A percentile compares a stretch with the other conserved stretches of the same genome.
Conservation (phyloP, 2,797 vertebrate species). For the Adelosebastes latens region DNA sequence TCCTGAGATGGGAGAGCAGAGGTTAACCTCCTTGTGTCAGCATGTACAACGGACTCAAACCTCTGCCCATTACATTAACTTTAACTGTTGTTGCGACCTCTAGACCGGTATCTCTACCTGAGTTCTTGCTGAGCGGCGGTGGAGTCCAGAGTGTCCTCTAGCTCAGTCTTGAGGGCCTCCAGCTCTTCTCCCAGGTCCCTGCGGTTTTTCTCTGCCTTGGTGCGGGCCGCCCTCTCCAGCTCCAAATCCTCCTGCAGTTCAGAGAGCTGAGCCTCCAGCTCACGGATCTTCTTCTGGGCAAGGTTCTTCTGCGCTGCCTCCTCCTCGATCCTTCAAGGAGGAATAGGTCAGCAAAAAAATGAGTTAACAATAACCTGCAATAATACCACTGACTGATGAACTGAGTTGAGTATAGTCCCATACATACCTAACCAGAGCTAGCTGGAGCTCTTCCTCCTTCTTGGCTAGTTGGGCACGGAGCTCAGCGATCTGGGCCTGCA, state of each 20-base stretch:
- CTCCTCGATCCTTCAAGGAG: slow-evolving; percentile 89
- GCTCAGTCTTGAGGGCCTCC: slow-evolving; percentile 95
- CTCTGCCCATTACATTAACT: background rate
- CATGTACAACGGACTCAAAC: background rate
- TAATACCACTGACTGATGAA: background rate
- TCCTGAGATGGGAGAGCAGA: slow-evolving; percentile 64
- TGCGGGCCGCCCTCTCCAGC: slow-evolving; percentile 89
- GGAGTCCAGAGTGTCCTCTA: slow-evolving; percentile 96
- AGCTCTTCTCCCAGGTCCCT: slow-evolving; percentile 96
- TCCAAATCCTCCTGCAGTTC: slow-evolving; percentile 98
- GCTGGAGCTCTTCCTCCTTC: slow-evolving; percentile 97
- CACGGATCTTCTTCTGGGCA: slow-evolving; percentile 96
- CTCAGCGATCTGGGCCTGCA: slow-evolving; percentile 97
- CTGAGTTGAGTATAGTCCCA: background rate
- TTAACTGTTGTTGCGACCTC: background rate
- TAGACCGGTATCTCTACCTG: slow-evolving; percentile 68
- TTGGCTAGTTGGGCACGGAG: slow-evolving; percentile 95
- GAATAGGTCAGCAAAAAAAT: background rate
- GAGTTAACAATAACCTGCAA: background rate
- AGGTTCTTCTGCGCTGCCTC: slow-evolving; percentile 95
- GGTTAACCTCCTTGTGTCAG: background rate
- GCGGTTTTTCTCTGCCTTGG: slow-evolving; percentile 96
- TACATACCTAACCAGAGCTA: slow-evolving; percentile 91
- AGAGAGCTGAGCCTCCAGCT: slow-evolving; percentile 94
- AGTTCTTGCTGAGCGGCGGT: slow-evolving; percentile 97